phyloP scores from a whole-genome alignment of 2,113 vertebrate genomes.

The Oncorhynchus gorbuscha region DNA sequence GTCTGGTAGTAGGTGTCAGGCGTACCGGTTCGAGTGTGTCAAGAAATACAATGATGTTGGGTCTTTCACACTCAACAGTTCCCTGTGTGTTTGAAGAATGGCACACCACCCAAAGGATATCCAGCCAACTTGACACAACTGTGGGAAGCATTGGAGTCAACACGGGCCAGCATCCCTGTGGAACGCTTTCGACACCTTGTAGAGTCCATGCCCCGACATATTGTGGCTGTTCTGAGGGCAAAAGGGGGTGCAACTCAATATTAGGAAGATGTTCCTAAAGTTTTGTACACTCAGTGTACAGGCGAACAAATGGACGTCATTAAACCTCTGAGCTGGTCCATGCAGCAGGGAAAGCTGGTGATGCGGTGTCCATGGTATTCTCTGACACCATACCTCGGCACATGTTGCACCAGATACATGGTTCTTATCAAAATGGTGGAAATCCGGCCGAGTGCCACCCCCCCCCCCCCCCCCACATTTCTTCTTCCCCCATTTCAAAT shows the following conservation, averaged over 20 bases:
- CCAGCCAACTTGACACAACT: too few relatives aligned
- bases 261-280: too few relatives aligned
- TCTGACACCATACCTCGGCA: slow-evolving; percentile 44
- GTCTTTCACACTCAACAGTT: too few relatives aligned
- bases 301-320: neutral
- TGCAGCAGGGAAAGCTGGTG: slow-evolving; percentile 9
- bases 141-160: too few relatives aligned
- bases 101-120: neutral
- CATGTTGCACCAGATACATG: slow-evolving; percentile 58
- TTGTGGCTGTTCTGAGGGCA: too few relatives aligned
- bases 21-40: too few relatives aligned
- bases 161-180: too few relatives aligned
- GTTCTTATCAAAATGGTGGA: slow-evolving; percentile 56
- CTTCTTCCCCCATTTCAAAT: slow-evolving; percentile 13
- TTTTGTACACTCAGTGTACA: neutral
- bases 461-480: neutral
- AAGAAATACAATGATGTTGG: too few relatives aligned
- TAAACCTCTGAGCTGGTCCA: slow-evolving; percentile 22
- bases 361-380: slow-evolving; percentile 45
- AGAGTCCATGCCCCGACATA: too few relatives aligned
- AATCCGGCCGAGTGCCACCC: slow-evolving; percentile 37
- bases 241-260: neutral
- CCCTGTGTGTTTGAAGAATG: too few relatives aligned
- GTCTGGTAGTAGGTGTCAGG: too few relatives aligned
- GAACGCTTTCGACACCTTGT: too few relatives aligned